Evolutionary conservation across 2,797 vertebrate species (phyloP), one percentile per base, ranked within the genome.

Genomic region (Dendrocincla tyrannina): DNA sequence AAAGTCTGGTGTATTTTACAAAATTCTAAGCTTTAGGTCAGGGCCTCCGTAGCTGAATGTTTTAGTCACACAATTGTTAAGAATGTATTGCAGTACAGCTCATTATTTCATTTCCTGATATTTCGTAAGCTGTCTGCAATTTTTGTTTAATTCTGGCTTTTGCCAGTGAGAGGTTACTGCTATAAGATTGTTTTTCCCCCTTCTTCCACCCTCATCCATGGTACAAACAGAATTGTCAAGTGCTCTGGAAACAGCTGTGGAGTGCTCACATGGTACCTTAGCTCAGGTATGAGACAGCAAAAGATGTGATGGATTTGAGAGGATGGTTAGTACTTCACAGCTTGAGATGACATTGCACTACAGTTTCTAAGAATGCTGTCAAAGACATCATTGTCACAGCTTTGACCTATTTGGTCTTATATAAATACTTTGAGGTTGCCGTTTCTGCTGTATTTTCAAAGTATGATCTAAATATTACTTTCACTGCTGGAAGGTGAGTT

Each of bases 81-180:
- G 6, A 17, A n/a, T 68, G 14, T 64, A 17, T 66, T 85, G 50
- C 39, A 88, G 23, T 37, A 52, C 47, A 76, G 55, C 22, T 89
- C 10, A 18, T 81, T 9, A 89, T 84, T 91, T 88, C 17, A 79
- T 84, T 95, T 94, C 84, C 70, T 92, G 67, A 2, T 82, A 68
- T 91, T 95, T 94, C 72, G 10, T 53, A 89, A 95, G 41, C 17
- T 85, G 5, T 78, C 55, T 81, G 66, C 66, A 93, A 41, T 63
- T 91, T 66, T 85, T 75, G 12, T 83, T 83, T 68, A 89, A 58
- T 35, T 79, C 25, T 68, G 18, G 0, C 50, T 88, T 78, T 88
- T 89, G 41, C 63, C 64, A 74, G 35, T 64, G 53, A 89, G 62
- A 42, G 74, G 18, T 68, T 82, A 41, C 53, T 74, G 44, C 60